phyloP scores from a whole-genome alignment of 2,113 vertebrate genomes.

The Odontesthes bonariensis region DNA sequence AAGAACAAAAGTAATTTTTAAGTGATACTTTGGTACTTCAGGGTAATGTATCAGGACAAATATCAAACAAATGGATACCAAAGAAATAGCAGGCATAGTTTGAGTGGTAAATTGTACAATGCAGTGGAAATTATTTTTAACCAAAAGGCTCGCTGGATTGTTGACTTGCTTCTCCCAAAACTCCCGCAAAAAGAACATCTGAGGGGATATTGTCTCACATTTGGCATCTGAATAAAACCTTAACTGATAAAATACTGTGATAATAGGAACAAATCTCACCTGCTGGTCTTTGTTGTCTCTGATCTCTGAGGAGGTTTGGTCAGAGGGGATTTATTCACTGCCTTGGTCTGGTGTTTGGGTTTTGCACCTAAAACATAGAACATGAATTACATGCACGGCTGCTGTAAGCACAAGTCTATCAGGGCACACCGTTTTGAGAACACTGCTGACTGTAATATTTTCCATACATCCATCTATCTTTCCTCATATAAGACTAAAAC shows the following conservation, averaged over 20 bases:
- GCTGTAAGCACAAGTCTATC: not conserved
- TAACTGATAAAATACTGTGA: not conserved
- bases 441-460: too few species aligned
- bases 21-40: too few species aligned
- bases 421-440: not conserved
- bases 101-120: too few species aligned
- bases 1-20: too few species aligned
- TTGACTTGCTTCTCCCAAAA: not conserved
- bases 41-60: too few species aligned
- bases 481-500: not conserved
- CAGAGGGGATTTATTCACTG: slow-evolving; percentile 66
- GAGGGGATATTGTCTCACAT: too few species aligned
- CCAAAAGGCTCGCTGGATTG: not conserved
- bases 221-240: not conserved
- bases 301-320: slow-evolving; percentile 73
- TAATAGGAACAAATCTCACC: slow-evolving; percentile 65
- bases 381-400: slow-evolving; percentile 9
- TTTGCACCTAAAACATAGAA: slow-evolving; percentile 72
- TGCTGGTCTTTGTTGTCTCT: slow-evolving; percentile 76
- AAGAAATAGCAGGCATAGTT: too few species aligned
- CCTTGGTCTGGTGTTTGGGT: slow-evolving; percentile 74
- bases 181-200: not conserved
- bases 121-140: too few species aligned
- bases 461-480: too few species aligned
- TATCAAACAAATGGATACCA: too few species aligned